Evolutionary conservation across 2,797 vertebrate species (phyloP).

Genomic region (Megalops cyprinoides): DNA sequence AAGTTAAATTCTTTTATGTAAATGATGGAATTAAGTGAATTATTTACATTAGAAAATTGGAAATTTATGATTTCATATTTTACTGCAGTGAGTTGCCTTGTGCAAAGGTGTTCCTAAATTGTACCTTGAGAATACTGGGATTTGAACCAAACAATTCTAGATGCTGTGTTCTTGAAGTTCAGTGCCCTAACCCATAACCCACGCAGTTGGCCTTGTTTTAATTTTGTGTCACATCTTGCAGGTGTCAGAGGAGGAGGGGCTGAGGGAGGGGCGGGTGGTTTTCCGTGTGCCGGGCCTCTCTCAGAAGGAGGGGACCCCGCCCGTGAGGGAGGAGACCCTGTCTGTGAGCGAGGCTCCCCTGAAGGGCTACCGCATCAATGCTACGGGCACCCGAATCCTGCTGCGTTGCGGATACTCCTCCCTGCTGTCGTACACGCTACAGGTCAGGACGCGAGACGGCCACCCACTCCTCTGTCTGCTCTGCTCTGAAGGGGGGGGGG

Average conservation of each 20-base stretch:
- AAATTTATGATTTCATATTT: too few relatives aligned
- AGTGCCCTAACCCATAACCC: background rate
- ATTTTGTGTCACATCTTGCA: background rate
- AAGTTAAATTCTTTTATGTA: too few relatives aligned
- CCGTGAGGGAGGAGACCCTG: conserved; percentile 53
- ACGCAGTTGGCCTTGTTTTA: too few relatives aligned
- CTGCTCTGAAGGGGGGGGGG: background rate
- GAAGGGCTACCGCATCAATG: conserved; percentile 67
- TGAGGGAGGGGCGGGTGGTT: conserved; percentile 62
- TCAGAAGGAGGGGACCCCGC: conserved; percentile 3
- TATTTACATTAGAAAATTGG: too few relatives aligned
- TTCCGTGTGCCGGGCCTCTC: conserved; percentile 61
- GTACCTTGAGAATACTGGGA: too few relatives aligned
- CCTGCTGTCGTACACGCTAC: conserved; percentile 54
- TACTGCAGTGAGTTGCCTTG: too few relatives aligned
- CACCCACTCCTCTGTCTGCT: background rate
- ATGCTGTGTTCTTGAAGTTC: too few relatives aligned
- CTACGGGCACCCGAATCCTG: conserved; percentile 55
- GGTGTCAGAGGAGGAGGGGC: conserved; percentile 21
- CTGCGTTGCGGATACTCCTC: conserved; percentile 59
- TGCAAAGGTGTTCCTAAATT: too few relatives aligned
- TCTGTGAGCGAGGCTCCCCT: conserved; percentile 56
- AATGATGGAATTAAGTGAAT: too few relatives aligned
- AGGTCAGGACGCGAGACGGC: conserved; percentile 44
- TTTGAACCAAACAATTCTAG: too few relatives aligned